A percentile compares a stretch with the other conserved stretches of the same genome.
phyloP scores from a whole-genome alignment of 2,888 invertebrate species.

The Tenodera sinensis region DNA sequence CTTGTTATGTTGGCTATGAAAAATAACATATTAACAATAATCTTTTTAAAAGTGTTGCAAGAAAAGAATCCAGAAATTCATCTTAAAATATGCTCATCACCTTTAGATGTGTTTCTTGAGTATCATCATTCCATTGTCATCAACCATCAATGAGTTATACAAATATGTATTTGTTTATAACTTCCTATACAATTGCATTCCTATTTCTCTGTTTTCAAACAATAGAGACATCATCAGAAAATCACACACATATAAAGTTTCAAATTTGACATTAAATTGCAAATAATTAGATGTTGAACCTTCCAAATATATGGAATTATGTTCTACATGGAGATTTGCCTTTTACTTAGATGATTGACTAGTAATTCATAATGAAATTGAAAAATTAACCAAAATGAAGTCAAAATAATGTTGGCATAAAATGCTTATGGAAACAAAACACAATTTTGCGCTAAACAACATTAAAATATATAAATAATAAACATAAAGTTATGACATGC shows the following conservation, averaged over 20 bases:
- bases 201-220: background rate
- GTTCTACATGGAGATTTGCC: too few relatives aligned
- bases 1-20: background rate
- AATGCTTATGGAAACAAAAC: too few relatives aligned
- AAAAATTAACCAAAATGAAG: too few relatives aligned
- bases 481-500: too few relatives aligned
- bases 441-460: too few relatives aligned
- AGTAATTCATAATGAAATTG: too few relatives aligned
- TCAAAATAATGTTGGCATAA: too few relatives aligned
- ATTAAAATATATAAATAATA: too few relatives aligned
- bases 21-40: background rate
- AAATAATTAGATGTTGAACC: too few relatives aligned
- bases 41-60: background rate
- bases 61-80: background rate
- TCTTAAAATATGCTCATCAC: background rate
- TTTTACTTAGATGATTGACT: too few relatives aligned
- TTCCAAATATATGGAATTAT: too few relatives aligned
- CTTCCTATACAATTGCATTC: background rate
- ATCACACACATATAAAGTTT: background rate
- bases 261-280: background rate
- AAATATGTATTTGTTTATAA: background rate
- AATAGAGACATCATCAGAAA: background rate
- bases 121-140: background rate
- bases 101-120: background rate
- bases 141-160: background rate